Percentiles rank a stretch among this genome's conserved stretches.
Evolutionary conservation across 2,888 invertebrate species (phyloP).

Genomic region (Drosophila mayaguana): DNA sequence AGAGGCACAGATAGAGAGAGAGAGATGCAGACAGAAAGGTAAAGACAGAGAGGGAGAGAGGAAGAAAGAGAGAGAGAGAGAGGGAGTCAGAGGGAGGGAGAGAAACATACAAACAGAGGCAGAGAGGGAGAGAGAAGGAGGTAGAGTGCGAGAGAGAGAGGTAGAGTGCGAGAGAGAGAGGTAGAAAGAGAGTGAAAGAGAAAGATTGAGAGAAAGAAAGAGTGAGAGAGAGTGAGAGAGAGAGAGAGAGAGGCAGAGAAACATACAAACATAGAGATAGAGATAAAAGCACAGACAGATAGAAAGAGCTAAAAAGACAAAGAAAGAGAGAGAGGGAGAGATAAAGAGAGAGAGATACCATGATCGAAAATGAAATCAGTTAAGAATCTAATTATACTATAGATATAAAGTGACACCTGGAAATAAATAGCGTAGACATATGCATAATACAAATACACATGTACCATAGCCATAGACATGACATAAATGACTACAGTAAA

Average conservation of each 20-base stretch:
- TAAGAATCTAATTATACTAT: too few species aligned
- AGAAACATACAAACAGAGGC: not conserved
- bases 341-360: not conserved
- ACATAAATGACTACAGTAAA: not conserved
- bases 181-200: not conserved
- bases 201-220: not conserved
- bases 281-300: not conserved
- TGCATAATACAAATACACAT: not conserved
- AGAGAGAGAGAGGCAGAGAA: not conserved
- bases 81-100: not conserved
- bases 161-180: not conserved
- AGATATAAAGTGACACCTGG: too few species aligned
- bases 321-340: not conserved
- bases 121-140: not conserved
- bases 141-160: not conserved
- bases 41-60: not conserved
- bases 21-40: too few species aligned
- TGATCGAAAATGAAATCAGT: too few species aligned
- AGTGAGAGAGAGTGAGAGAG: not conserved
- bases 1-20: too few species aligned
- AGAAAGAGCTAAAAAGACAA: too few species aligned
- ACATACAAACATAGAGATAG: too few species aligned
- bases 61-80: too few species aligned
- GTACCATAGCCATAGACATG: not conserved
- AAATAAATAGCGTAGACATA: too few species aligned